These are phyloP conservation scores for Callaeas wilsoni DNA, from an alignment of 2,113 vertebrate species.

Conservation along the genomic window DNA sequence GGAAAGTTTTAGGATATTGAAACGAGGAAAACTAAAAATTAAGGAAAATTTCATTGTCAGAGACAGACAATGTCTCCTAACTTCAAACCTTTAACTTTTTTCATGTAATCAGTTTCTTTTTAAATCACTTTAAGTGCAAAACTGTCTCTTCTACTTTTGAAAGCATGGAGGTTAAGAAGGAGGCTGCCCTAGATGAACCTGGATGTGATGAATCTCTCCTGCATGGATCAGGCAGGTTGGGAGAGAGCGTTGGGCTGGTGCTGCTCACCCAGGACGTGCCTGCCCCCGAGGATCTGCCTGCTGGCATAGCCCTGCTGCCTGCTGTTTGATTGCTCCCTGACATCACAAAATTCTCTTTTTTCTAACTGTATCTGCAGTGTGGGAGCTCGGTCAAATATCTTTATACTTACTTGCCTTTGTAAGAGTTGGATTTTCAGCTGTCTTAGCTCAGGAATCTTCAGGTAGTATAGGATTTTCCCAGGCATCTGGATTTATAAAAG, in stretches of 20 bases:
- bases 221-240: not conserved
- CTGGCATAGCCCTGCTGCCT: not conserved
- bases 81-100: not conserved
- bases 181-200: not conserved
- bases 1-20: not conserved
- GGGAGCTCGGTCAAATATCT: not conserved
- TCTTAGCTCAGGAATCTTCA: not conserved
- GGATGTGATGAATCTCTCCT: not conserved
- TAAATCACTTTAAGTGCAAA: not conserved
- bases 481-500: not conserved
- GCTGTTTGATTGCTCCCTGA: not conserved
- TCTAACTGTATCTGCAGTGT: not conserved
- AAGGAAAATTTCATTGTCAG: not conserved
- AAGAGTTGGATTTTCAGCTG: not conserved
- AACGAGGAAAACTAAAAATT: not conserved
- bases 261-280: not conserved
- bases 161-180: not conserved
- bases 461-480: not conserved
- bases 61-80: not conserved
- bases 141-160: not conserved
- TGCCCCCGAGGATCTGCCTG: rapidly evolving
- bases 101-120: not conserved
- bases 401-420: not conserved
- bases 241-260: not conserved
- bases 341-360: not conserved